Base-by-base conservation (phyloP, 92 coral and sea anemone genomes). In the Palythoa caribaeorum region DNA sequence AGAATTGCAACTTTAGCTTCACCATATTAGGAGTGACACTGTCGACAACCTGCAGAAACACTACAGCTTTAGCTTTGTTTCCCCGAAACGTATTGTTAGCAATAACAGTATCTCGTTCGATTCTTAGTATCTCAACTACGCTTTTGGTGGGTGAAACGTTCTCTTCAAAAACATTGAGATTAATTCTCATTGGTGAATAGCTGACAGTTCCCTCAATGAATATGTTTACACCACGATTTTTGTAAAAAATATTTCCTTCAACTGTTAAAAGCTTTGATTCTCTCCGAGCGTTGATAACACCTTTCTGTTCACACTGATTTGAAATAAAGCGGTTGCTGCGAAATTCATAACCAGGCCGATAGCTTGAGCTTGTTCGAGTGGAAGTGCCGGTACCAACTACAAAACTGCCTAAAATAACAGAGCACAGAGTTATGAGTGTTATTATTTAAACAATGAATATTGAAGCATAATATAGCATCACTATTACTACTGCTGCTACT, bases 11-110 rank as follows among this genome's bases (percentile, higher is more conserved):
- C 12, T 52, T 7, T 55, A 19, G 50, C 20, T 15, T 52, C 59
- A 62, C 53, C 51, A 72, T 11, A 1, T 83, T 40, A 51, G 50
- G 17, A 4, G 20, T 9, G 8, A 87, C 54, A 68, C 50, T 77
- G 52, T 77, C 78, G 6, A 83, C 73, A 47, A 84, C 68, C 68
- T 87, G 90, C 51, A 92, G 60, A 8, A 79, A 53, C 9, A 89
- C 71, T 0, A 89, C 79, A 69, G 48, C 48, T 16, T 39, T 60
- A n/a, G 88, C 95, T 38, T 20, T 51, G 80, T 94, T 94, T 1
- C 51, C 14, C 13, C 52, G 3, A 48, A 94, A 87, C 1, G 79
- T 87, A 78, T 94, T 94, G 79, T 87, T 87, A 3, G 80, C n/a
- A n/a, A 92, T 65, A 3, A 20, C 21, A 6, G 52, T 16, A n/a